Percentiles rank a stretch among this genome's conserved stretches.
Evolutionary conservation across 2,888 invertebrate genomes (phyloP).

Genomic region (Athalia circularis): DNA sequence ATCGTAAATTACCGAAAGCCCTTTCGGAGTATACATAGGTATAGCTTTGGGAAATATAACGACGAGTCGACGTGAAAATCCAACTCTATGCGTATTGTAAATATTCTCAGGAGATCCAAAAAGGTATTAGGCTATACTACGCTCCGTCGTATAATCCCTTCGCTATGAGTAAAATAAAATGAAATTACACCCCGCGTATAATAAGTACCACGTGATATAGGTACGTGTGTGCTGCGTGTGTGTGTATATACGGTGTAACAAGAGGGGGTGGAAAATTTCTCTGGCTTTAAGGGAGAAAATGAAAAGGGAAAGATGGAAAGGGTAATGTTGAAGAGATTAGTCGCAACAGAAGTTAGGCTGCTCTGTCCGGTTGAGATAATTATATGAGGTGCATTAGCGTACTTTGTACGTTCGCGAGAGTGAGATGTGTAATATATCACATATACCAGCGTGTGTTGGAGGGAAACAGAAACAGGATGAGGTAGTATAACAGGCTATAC

Average conservation of each 20-base stretch:
- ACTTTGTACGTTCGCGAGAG: constrained; percentile 9
- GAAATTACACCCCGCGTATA: constrained; percentile 27
- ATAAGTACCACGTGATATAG: background rate
- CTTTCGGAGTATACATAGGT: background rate
- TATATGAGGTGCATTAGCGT: constrained; percentile 54
- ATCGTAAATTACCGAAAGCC: constrained; percentile 40
- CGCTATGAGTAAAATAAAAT: constrained; percentile 30
- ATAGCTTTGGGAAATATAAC: background rate
- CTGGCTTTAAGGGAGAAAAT: background rate
- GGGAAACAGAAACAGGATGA: background rate
- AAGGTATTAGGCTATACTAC: constrained; percentile 22
- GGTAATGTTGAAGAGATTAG: constrained; percentile 57
- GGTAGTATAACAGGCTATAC: background rate
- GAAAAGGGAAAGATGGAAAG: background rate
- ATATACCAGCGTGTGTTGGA: background rate
- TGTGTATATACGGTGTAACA: constrained; percentile 10
- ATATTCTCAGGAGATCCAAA: constrained; percentile 27
- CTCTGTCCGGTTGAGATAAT: constrained; percentile 65
- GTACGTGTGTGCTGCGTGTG: constrained; percentile 1
- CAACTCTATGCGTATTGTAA: constrained; percentile 31
- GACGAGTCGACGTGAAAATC: constrained; percentile 29
- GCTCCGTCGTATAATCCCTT: constrained; percentile 17
- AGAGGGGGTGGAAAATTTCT: background rate
- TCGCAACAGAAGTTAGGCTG: constrained; percentile 64
- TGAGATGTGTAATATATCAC: background rate